Base-by-base conservation (phyloP, 2,113 vertebrate species). In the Larimichthys crocea region DNA sequence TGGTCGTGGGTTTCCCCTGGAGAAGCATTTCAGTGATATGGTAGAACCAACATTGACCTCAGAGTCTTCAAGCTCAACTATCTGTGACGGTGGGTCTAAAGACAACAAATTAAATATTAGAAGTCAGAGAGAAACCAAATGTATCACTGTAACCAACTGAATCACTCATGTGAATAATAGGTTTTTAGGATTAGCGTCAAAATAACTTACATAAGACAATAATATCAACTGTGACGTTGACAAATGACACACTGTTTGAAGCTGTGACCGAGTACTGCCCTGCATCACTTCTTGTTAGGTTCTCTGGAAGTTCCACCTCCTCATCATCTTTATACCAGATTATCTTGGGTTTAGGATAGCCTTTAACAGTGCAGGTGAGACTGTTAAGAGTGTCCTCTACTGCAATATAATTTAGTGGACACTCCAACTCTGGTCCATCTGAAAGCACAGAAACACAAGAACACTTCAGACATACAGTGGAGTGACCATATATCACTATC, bases 41-140 rank as follows among this genome's bases (percentile, higher is more conserved):
- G 3, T 4, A 10, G 74, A 86, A 22, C 89, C 91, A 11, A 76
- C 19, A 1, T 83, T 20, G 0, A 86, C 82, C 40, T 85, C 83
- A 16, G 80, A n/a, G 75, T 90, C 87, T 57, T 91, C 87, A 7
- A 94, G 91, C 67, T 90, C 91, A 17, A 57, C 15, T 56, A 92
- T 92, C 5, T 20, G 26, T 16, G 89, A 85, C 1, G 92, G 93
- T 9, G 84, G 64, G 35, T 92, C 93, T 94, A 19, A 26, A 84
- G 26, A 42, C 17, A 55, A 73, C n/a, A 84, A 42, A 56, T 6
- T 2, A 22, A 52, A 46, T 14, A 35, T 2, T 24, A 6, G 5
- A 17, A 24, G 19, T 53, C 74, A 64, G 42, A 24, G 17, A n/a
- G 48, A 79, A 64, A 52, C 16, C 16, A 63, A 49, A 67, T 10